Base-by-base conservation (phyloP, 2,888 invertebrate species). In the Amorpha juglandis region DNA sequence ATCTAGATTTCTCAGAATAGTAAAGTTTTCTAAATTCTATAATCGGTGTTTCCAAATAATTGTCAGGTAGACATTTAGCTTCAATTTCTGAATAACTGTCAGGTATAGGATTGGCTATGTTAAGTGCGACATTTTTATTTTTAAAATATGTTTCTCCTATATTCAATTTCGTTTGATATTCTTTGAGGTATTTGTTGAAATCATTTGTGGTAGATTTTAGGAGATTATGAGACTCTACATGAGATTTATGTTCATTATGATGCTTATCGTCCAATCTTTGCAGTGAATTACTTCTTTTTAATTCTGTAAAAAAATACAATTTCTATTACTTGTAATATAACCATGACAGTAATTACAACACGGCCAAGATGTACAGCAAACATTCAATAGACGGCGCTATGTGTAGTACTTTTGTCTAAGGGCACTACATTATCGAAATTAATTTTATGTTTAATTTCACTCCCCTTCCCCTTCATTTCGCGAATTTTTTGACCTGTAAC, bases 1-100 rank as follows among this genome's bases (percentile, higher is more conserved):
- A 19, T 16, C 21, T 21, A 67, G 48, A 42, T 62, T 74, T 80
- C 8, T 72, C 73, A 0, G 81, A 74, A 6, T 81, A 80, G 70
- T 92, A 92, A 1, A 88, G 71, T 70, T 89, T 90, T 64, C 92
- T 82, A 63, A 93, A 92, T 63, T 92, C 92, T 0, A 63, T 68
- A 9, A 93, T 66, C 0, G 93, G 89, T 14, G 86, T 88, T 70
- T 90, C 90, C 38, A 92, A 74, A 67, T 86, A 89, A 68, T 89
- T 80, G 0, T 72, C 71, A 0, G 68, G 69, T 14, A 27, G 62
- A 11, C 71, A 65, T 21, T 74, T 70, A 11, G 73, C 50, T 8
- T 71, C 53, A 1, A 67, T 33, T 21, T 76, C 73, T 0, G 73
- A 67, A 67, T 71, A 80, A 0, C 70, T 53, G 42, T 67, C 47